Percentiles rank a stretch among this genome's conserved stretches.
Conservation (phyloP, 2,113 vertebrate genomes). For the Mustela lutreola region DNA sequence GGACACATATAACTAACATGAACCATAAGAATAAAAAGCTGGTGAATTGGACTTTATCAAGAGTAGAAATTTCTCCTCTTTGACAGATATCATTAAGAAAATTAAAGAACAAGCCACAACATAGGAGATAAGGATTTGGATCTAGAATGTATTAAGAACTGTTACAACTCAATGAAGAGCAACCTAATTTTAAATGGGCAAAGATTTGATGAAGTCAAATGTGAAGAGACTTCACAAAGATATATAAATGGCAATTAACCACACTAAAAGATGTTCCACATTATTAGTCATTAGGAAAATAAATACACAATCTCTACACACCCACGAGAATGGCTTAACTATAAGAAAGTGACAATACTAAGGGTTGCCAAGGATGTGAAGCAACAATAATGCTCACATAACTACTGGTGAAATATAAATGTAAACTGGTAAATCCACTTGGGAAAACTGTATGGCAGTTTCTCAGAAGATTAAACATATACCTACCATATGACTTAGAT, state of each 20-base stretch:
- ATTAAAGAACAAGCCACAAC: background rate
- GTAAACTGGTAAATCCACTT: background rate
- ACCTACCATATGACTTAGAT: background rate
- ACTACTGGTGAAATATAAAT: background rate
- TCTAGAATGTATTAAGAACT: background rate
- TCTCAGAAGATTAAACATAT: background rate
- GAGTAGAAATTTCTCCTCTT: background rate
- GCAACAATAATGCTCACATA: background rate
- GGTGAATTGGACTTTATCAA: background rate
- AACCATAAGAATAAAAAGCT: constrained; percentile 24
- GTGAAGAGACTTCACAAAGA: background rate
- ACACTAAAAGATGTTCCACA: background rate
- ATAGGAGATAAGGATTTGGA: background rate
- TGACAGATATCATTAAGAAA: constrained; percentile 11
- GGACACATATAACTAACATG: background rate
- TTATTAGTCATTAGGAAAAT: constrained; percentile 25
- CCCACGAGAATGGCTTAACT: background rate
- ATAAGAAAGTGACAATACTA: background rate
- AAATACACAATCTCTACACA: background rate
- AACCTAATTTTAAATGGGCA: background rate
- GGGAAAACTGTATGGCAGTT: background rate
- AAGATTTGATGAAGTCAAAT: background rate
- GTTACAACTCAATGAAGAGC: background rate
- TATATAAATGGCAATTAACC: background rate
- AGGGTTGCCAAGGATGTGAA: background rate